phyloP scores from a whole-genome alignment of 2,113 vertebrate species.

The Aspiorhynchus laticeps region DNA sequence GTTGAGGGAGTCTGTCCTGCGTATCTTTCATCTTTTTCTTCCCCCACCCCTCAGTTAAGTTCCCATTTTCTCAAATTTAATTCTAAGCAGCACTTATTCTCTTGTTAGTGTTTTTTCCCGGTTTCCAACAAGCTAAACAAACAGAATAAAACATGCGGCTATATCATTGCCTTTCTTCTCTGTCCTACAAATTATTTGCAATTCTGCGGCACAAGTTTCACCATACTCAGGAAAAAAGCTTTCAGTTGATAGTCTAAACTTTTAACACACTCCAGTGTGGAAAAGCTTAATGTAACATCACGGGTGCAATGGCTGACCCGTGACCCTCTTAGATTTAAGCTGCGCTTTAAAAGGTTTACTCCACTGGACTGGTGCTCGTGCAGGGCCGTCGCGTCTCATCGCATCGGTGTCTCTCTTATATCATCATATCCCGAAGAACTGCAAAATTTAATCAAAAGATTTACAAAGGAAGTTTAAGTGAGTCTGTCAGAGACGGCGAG shows the following conservation, averaged over 20 bases:
- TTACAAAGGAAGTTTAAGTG: constrained; percentile 23
- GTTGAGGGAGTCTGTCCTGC: constrained; percentile 9
- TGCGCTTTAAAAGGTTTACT: constrained; percentile 43
- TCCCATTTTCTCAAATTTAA: constrained; percentile 46
- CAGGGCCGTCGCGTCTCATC: neutral
- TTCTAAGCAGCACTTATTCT: constrained; percentile 31
- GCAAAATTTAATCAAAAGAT: constrained; percentile 13
- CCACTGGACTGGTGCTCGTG: neutral
- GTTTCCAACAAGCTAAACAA: constrained; percentile 18
- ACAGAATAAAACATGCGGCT: constrained; percentile 18
- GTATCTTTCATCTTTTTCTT: constrained; percentile 31
- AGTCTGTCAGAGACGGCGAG: neutral
- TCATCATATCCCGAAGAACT: neutral
- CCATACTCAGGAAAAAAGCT: neutral
- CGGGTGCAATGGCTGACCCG: constrained; percentile 58
- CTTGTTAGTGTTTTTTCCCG: constrained; percentile 13
- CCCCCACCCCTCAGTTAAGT: neutral
- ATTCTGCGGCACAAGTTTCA: constrained; percentile 16
- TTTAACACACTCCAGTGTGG: constrained; percentile 8
- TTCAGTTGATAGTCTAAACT: constrained; percentile 15
- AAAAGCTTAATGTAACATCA: constrained; percentile 36
- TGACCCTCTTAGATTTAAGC: constrained; percentile 51
- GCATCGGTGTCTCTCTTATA: constrained; percentile 7
- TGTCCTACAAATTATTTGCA: constrained; percentile 18
- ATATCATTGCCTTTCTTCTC: constrained; percentile 7